Conservation (phyloP, 2,888 invertebrate genomes). For the Copidosoma aretas region DNA sequence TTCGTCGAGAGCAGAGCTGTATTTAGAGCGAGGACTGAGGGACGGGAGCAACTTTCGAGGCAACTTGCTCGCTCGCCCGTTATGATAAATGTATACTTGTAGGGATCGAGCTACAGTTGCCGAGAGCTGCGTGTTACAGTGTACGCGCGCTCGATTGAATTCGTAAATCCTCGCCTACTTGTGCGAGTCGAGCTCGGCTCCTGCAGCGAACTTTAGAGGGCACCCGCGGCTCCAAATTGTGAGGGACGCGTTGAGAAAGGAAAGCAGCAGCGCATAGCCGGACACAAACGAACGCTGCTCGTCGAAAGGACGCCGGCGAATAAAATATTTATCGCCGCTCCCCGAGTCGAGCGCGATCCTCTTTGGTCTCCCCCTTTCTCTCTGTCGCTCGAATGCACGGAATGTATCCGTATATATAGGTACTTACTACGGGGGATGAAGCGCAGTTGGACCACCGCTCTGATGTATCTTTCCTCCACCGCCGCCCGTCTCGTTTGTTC, state of each 20-base stretch:
- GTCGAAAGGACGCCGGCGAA: slow-evolving; percentile 10
- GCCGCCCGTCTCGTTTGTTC: too few species aligned
- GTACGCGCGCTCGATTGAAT: slow-evolving; percentile 38
- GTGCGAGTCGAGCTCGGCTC: slow-evolving; percentile 2
- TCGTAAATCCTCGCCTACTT: slow-evolving; percentile 37
- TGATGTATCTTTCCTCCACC: too few species aligned
- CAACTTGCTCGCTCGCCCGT: slow-evolving; percentile 34
- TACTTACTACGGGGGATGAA: too few species aligned
- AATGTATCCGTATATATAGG: too few species aligned
- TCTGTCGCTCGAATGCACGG: too few species aligned
- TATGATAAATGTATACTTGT: slow-evolving; percentile 42
- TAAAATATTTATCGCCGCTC: slow-evolving; percentile 26
- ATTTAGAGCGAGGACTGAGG: not conserved
- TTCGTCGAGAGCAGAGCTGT: not conserved
- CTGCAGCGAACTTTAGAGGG: not conserved
- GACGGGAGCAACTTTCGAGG: slow-evolving; percentile 34
- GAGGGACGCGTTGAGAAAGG: not conserved
- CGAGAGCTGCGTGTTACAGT: slow-evolving; percentile 16
- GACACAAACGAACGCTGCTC: slow-evolving; percentile 18
- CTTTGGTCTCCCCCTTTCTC: not conserved
- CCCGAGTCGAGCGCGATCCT: not conserved
- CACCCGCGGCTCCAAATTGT: not conserved
- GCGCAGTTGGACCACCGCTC: too few species aligned
- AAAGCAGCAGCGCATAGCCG: not conserved
- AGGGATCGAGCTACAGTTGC: too few species aligned